Conservation (phyloP, 2,888 invertebrate species). For the Lasioglossum leucozonium region DNA sequence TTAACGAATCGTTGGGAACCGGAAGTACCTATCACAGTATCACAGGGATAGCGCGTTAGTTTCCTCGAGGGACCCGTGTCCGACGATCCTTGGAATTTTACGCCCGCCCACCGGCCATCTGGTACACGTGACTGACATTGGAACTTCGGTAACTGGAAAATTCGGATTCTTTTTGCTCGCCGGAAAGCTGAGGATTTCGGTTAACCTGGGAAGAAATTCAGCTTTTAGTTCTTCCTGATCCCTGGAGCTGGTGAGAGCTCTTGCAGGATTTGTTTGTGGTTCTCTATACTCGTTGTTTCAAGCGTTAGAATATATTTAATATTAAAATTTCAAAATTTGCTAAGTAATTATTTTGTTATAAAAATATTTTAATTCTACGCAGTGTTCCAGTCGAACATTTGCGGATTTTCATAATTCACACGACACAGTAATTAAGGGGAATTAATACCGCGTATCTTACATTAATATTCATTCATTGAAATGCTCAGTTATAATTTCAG, state of each 20-base stretch:
- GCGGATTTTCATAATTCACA: too few species aligned
- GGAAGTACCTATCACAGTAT: background rate
- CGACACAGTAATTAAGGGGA: too few species aligned
- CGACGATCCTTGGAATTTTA: background rate
- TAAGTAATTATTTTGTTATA: too few species aligned
- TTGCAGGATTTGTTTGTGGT: background rate
- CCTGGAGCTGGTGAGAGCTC: background rate
- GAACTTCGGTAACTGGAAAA: background rate
- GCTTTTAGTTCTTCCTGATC: background rate
- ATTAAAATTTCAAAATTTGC: background rate
- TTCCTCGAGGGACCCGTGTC: background rate
- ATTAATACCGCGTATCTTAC: background rate
- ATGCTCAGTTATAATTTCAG: background rate
- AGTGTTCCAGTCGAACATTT: background rate
- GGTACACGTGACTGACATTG: constrained; percentile 8
- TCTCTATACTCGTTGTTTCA: background rate
- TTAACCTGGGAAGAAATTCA: background rate
- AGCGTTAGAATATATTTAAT: too few species aligned
- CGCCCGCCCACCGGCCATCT: background rate
- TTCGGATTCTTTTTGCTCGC: background rate
- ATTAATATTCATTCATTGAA: background rate
- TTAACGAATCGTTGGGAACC: background rate
- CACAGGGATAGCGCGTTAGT: background rate
- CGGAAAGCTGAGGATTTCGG: background rate
- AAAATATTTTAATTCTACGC: background rate